A percentile compares a stretch with the other conserved stretches of the same genome.
phyloP scores from a whole-genome alignment of 23 tunicate species.

The Ciona savignyi region DNA sequence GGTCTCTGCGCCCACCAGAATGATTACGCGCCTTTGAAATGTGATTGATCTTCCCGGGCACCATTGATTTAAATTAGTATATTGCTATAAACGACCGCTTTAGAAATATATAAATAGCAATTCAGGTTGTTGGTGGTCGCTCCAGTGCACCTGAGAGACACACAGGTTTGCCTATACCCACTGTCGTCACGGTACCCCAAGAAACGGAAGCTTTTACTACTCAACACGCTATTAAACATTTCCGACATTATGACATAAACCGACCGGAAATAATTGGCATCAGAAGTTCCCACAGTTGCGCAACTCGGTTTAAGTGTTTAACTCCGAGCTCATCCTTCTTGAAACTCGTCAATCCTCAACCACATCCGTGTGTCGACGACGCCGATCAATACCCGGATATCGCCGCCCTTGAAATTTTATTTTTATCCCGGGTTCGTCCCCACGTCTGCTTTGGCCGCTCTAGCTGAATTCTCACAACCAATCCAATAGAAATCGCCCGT shows the following conservation, averaged over 20 bases:
- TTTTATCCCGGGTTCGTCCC: background rate
- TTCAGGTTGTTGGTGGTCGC: background rate
- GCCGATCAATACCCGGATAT: constrained; percentile 1
- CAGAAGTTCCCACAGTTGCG: background rate
- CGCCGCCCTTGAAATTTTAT: background rate
- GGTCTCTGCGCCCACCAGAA: too few relatives aligned
- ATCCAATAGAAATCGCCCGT: too few relatives aligned
- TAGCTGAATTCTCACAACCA: background rate
- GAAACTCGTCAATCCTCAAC: background rate
- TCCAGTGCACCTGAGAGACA: background rate
- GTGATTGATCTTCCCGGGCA: background rate
- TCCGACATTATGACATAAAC: too few relatives aligned
- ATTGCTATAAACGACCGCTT: background rate
- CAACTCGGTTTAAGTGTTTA: background rate
- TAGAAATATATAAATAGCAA: background rate
- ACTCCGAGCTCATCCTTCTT: background rate
- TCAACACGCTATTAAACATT: too few relatives aligned
- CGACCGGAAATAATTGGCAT: too few relatives aligned
- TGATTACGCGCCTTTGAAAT: too few relatives aligned
- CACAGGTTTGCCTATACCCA: too few relatives aligned
- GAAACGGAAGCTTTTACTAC: background rate
- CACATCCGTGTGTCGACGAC: constrained; percentile 1
- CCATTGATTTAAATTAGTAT: background rate
- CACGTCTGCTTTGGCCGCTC: background rate
- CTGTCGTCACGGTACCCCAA: background rate